Base-by-base conservation (phyloP, 2,797 vertebrate species). In the Hybognathus amarus region DNA sequence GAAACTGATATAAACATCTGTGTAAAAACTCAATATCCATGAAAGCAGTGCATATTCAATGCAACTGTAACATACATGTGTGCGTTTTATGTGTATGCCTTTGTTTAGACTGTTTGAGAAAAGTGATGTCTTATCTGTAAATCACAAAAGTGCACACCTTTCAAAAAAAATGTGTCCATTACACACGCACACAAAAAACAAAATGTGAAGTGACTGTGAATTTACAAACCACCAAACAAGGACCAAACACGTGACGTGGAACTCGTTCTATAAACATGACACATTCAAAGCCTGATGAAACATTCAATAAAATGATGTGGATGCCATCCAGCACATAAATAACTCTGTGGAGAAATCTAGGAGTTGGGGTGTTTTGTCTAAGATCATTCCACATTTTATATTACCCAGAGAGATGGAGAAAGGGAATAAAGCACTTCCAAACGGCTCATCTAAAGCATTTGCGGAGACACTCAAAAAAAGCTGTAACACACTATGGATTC, bases 201-300 rank as follows among this genome's bases (percentile, higher is more conserved):
- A 45, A 66, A 73, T 12, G 68, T 67, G 76, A 77, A 67, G 63
- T 74, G 66, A 90, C 71, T 66, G 50, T 81, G 84, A 83, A 87
- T 68, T 54, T 33, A 88, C 74, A 90, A 84, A 87, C 85, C 12
- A 86, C 20, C 81, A 75, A 80, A 89, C 77, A 70, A 79, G 66
- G 80, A 90, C 86, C 20, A 52, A 36, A 88, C 74, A 88, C 80
- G 61, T 70, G 30, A 85, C 86, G 80, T 80, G 61, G 36, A 74
- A 54, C 33, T 82, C 89, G 76, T 66, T 61, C 10, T 64, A 91
- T 86, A 87, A 33, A 87, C 74, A 79, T 17, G 63, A 89, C 79
- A 89, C 79, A 71, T 66, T 89, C 69, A 85, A 88, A 75, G 85
- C 91, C 87, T 77, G 85, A 80, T 84, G 83, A 50, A 87, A 78